Conservation (phyloP, 2,113 vertebrate species). For the Cyprinus carpio region DNA sequence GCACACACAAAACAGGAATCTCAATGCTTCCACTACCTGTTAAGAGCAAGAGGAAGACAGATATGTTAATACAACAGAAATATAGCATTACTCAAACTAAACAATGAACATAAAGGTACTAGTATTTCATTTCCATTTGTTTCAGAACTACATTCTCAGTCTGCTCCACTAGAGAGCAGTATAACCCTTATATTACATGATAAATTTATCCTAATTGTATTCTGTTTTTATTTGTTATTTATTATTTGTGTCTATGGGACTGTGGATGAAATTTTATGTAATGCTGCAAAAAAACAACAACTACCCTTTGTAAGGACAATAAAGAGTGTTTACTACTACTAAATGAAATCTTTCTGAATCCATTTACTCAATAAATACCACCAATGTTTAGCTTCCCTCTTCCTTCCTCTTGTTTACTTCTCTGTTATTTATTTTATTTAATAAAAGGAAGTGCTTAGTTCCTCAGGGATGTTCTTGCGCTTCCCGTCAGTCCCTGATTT, state of each 20-base stretch:
- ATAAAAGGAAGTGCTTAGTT: constrained; percentile 29
- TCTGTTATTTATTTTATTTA: constrained; percentile 1
- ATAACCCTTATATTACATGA: too few species aligned
- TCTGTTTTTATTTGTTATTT: too few species aligned
- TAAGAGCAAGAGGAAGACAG: neutral
- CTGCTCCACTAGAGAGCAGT: neutral
- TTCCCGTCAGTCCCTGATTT: neutral
- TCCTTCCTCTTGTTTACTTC: constrained; percentile 6
- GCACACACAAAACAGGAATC: constrained; percentile 85
- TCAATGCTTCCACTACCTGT: constrained; percentile 84
- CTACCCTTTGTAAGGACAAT: neutral
- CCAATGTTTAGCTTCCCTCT: neutral
- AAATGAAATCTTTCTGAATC: neutral
- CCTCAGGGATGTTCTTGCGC: neutral
- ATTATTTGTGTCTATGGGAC: too few species aligned
- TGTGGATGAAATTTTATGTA: too few species aligned
- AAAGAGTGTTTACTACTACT: neutral
- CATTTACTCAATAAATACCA: neutral
- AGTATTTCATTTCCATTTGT: neutral
- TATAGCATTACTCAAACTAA: neutral
- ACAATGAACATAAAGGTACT: neutral
- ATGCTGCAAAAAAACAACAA: too few species aligned
- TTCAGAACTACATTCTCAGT: neutral
- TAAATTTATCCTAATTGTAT: too few species aligned
- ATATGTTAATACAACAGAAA: neutral